Evolutionary conservation across 2,113 vertebrate species (phyloP).

Genomic region (Monarcha castaneiventris): DNA sequence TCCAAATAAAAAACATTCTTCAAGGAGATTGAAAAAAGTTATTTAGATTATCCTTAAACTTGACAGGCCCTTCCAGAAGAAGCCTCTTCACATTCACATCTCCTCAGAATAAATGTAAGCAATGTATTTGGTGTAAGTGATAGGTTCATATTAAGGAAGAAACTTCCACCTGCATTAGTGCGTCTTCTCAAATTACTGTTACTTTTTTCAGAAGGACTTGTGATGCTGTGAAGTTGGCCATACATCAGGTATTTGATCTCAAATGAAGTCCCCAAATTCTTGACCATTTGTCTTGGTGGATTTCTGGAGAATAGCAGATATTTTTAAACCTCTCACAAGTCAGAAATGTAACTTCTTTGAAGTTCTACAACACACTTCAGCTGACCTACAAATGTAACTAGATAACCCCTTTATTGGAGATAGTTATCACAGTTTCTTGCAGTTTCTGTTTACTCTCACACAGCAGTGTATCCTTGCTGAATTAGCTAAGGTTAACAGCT

Average conservation of each 20-base stretch:
- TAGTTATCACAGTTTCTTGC: neutral
- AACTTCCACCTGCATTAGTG: neutral
- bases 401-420: neutral
- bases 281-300: neutral
- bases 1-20: neutral
- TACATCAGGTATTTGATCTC: neutral
- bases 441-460: neutral
- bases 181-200: neutral
- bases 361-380: neutral
- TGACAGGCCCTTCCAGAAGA: neutral
- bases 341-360: neutral
- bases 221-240: neutral
- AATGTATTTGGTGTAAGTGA: neutral
- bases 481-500: neutral
- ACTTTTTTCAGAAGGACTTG: neutral
- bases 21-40: neutral
- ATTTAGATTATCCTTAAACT: neutral
- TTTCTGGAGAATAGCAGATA: neutral
- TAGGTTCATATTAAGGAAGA: neutral
- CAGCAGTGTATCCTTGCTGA: neutral
- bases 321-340: neutral
- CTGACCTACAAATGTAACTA: neutral
- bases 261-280: neutral
- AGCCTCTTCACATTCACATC: neutral
- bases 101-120: neutral